Evolutionary conservation across 2,888 invertebrate species (phyloP).

Genomic region (Candidula unifasciata): DNA sequence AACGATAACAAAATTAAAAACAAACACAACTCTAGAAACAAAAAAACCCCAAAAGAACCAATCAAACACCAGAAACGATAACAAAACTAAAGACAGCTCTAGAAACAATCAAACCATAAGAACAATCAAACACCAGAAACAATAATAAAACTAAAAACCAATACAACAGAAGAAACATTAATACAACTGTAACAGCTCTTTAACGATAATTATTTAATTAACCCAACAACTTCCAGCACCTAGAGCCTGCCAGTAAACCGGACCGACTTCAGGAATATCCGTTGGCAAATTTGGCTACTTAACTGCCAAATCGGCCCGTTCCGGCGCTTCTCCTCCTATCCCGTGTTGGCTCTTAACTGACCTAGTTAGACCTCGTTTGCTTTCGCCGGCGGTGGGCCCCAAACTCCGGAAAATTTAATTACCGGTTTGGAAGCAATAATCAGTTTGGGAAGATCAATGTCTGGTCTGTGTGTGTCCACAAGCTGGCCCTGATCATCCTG

Average conservation of each 20-base stretch:
- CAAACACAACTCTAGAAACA: no score
- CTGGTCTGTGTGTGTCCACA: slow-evolving; percentile 13
- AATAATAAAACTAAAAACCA: no score
- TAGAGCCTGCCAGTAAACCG: neutral
- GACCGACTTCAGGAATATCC: neutral
- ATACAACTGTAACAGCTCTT: neutral
- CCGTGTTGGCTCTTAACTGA: neutral
- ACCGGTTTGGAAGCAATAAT: slow-evolving; percentile 27
- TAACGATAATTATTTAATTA: neutral
- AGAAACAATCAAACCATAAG: no score
- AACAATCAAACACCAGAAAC: no score
- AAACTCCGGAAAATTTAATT: slow-evolving; percentile 16
- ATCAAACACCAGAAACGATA: no score
- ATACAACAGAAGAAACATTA: no score
- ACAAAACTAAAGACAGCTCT: no score
- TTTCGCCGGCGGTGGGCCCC: slow-evolving; percentile 14
- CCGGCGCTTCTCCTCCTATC: no score
- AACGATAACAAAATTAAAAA: no score
- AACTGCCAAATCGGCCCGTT: neutral
- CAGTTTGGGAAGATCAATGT: slow-evolving; percentile 23
- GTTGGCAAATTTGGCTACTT: slow-evolving; percentile 13
- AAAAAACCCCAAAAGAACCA: no score
- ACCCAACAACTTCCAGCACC: neutral
- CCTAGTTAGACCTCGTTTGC: slow-evolving; percentile 21
- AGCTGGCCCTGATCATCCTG: neutral